Percentiles rank a stretch among this genome's conserved stretches.
These are phyloP conservation scores for Orientallactaga sibirica DNA, from an alignment of 2,797 vertebrate species.

Conservation along the genomic window DNA sequence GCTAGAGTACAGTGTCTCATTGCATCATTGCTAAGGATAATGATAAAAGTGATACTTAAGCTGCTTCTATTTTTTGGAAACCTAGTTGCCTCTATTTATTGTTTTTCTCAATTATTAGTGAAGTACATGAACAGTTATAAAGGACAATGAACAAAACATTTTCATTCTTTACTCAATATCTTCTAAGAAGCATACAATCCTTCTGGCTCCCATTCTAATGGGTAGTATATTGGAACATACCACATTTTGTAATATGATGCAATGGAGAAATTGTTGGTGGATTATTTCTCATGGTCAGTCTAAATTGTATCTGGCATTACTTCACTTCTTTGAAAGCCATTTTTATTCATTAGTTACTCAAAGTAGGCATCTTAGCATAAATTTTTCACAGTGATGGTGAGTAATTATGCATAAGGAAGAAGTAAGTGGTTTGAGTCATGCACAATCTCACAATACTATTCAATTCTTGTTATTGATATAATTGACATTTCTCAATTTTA, in stretches of 20 bases:
- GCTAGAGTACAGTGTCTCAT: background rate
- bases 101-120: conserved; percentile 5
- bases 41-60: background rate
- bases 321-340: background rate
- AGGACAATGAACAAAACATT: background rate
- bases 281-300: background rate
- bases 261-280: background rate
- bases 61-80: background rate
- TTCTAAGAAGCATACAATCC: background rate
- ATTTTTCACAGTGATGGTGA: background rate
- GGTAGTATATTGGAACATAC: background rate
- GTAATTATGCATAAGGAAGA: background rate
- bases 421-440: background rate
- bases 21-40: background rate
- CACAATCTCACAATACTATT: background rate
- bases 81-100: background rate
- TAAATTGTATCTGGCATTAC: background rate
- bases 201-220: background rate
- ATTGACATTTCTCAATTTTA: background rate
- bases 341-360: background rate
- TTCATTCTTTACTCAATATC: background rate
- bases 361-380: background rate
- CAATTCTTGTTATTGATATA: background rate
- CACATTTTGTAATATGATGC: background rate
- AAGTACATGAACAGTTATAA: background rate